These are phyloP conservation scores for Dolichallabes microphthalmus DNA, from an alignment of 2,113 vertebrate species.

Conservation along the genomic window DNA sequence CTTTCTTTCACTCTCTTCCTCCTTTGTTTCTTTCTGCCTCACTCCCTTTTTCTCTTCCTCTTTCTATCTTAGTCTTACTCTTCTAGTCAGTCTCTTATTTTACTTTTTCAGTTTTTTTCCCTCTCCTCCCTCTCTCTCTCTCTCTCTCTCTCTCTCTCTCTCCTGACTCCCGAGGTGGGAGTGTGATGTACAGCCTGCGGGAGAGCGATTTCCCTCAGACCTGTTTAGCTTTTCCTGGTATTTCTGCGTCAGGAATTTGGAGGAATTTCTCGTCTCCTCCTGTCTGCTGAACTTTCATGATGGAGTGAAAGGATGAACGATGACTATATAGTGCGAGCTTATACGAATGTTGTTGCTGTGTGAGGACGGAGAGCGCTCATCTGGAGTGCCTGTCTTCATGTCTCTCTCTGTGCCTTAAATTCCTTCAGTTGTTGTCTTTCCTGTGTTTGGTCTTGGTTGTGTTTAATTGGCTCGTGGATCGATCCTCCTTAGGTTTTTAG, in stretches of 20 bases:
- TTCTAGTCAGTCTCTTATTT: background rate
- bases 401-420: background rate
- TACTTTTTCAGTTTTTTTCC: background rate
- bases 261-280: background rate
- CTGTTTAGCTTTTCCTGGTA: background rate
- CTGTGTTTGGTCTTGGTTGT: background rate
- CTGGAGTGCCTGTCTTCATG: background rate
- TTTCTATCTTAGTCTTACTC: background rate
- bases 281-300: background rate
- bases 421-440: background rate
- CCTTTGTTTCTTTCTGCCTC: background rate
- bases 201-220: background rate
- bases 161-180: background rate
- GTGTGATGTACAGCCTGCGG: background rate
- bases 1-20: background rate
- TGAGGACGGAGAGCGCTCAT: background rate
- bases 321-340: background rate
- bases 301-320: background rate
- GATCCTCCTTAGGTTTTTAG: constrained; percentile 10
- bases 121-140: background rate
- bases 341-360: background rate
- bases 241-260: background rate
- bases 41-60: background rate
- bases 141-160: too few species aligned
- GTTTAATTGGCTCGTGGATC: constrained; percentile 35